These are phyloP conservation scores for Drosophila subquinaria DNA, from an alignment of 2,888 invertebrate species.

Conservation along the genomic window DNA sequence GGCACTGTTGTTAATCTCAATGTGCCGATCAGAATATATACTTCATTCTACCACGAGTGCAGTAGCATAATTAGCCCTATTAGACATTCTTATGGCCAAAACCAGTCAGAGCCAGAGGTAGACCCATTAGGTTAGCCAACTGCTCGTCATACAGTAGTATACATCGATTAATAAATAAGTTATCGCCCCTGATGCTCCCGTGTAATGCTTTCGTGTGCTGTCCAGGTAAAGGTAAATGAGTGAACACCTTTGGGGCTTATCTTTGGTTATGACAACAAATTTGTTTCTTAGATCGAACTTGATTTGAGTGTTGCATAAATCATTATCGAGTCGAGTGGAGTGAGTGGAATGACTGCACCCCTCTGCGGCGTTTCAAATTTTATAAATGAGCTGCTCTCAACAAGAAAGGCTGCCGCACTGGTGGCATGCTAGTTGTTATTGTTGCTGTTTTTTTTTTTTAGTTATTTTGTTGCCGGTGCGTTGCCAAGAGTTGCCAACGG, in stretches of 20 bases:
- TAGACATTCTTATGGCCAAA: constrained; percentile 20
- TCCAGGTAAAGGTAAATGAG: constrained; percentile 22
- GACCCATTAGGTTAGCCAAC: constrained; percentile 8
- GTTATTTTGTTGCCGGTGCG: constrained; percentile 23
- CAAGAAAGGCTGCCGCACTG: constrained; percentile 40
- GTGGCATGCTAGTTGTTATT: constrained; percentile 22
- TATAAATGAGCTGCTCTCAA: constrained; percentile 60
- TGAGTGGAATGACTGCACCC: constrained; percentile 40
- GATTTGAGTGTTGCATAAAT: constrained; percentile 57
- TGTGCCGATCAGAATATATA: constrained; percentile 40
- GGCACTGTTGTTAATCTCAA: constrained; percentile 41
- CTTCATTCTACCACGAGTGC: constrained; percentile 9
- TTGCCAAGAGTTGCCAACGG: constrained; percentile 44
- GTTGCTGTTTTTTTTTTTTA: constrained; percentile 12
- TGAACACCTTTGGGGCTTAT: constrained; percentile 36
- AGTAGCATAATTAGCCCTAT: constrained; percentile 58
- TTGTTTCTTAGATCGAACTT: constrained; percentile 44
- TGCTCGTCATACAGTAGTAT: constrained; percentile 34
- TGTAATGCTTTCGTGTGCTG: neutral
- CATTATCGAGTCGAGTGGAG: constrained; percentile 40
- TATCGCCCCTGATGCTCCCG: constrained; percentile 14
- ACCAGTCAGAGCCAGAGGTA: neutral
- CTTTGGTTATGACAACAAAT: constrained; percentile 47
- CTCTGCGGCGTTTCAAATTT: constrained; percentile 62
- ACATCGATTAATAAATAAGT: constrained; percentile 55